Percentiles rank a stretch among this genome's conserved stretches.
phyloP scores from a whole-genome alignment of 2,113 vertebrate genomes.

The Syngnathus typhle region DNA sequence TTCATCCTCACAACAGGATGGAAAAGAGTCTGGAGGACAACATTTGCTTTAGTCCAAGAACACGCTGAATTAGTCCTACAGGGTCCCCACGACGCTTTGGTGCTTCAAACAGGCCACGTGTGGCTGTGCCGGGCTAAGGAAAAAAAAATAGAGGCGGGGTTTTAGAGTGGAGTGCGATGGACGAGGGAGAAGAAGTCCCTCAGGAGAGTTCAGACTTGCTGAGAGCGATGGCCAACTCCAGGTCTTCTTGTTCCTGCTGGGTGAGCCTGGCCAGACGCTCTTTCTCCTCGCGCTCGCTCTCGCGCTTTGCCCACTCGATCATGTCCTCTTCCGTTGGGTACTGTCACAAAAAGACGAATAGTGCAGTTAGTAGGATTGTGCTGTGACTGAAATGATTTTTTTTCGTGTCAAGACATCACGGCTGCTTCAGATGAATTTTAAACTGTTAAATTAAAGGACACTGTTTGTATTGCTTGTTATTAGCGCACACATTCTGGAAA shows the following conservation, averaged over 20 bases:
- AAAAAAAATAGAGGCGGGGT: background rate
- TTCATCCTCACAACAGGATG: conserved; percentile 15
- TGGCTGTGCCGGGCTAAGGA: conserved; percentile 26
- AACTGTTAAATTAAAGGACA: no score
- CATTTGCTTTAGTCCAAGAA: conserved; percentile 31
- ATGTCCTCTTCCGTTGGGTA: conserved; percentile 97
- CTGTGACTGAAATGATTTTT: background rate
- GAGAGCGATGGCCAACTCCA: conserved; percentile 97
- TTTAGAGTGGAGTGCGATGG: background rate
- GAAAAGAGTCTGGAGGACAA: background rate
- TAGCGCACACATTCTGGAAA: no score
- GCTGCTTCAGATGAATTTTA: no score
- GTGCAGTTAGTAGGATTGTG: background rate
- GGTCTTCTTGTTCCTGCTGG: conserved; percentile 96
- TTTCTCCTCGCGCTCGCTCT: conserved; percentile 95
- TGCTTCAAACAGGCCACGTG: conserved; percentile 34
- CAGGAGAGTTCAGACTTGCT: conserved; percentile 98
- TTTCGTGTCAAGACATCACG: no score
- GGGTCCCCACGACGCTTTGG: conserved; percentile 58
- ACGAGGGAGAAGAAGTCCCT: conserved; percentile 41
- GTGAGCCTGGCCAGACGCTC: conserved; percentile 89
- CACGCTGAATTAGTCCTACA: conserved; percentile 32
- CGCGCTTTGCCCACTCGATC: conserved; percentile 98
- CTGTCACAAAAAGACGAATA: conserved; percentile 57
- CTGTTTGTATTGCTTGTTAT: no score